A percentile compares a stretch with the other conserved stretches of the same genome.
Evolutionary conservation across 1,140 invertebrate species (phyloP).

Genomic region (Maconellicoccus hirsutus): DNA sequence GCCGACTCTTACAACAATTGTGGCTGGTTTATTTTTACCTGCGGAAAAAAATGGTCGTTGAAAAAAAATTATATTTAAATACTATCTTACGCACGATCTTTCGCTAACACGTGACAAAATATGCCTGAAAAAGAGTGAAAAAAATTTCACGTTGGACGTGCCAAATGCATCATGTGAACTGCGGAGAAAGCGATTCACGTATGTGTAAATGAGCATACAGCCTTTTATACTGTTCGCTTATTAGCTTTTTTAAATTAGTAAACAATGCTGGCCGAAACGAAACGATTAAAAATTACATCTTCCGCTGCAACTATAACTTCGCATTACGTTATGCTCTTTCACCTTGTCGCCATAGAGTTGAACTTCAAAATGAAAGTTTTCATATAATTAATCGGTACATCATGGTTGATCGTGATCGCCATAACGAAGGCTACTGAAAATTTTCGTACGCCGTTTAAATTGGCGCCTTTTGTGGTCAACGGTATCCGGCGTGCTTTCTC

Average conservation of each 20-base stretch:
- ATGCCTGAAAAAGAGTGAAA: background rate
- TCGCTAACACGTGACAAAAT: background rate
- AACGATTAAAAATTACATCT: background rate
- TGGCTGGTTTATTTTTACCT: constrained; percentile 60
- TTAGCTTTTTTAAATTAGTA: background rate
- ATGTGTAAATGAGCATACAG: background rate
- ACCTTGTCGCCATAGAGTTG: too few species aligned
- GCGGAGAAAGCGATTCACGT: background rate
- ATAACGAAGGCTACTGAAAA: too few species aligned
- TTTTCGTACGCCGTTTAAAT: too few species aligned
- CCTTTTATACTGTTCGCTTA: background rate
- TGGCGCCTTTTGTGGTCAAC: too few species aligned
- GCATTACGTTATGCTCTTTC: too few species aligned
- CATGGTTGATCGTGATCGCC: too few species aligned
- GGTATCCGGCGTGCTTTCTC: too few species aligned
- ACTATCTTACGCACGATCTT: background rate
- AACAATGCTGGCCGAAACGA: background rate
- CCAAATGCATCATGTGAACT: background rate
- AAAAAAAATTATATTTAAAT: background rate
- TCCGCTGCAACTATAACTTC: too few species aligned
- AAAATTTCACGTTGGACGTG: background rate
- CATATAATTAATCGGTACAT: too few species aligned
- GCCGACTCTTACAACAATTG: constrained; percentile 78
- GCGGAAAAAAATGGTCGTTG: constrained; percentile 14
- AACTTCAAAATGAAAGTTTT: too few species aligned